Conservation (phyloP, 2,797 vertebrate genomes). For the Alosa sapidissima region DNA sequence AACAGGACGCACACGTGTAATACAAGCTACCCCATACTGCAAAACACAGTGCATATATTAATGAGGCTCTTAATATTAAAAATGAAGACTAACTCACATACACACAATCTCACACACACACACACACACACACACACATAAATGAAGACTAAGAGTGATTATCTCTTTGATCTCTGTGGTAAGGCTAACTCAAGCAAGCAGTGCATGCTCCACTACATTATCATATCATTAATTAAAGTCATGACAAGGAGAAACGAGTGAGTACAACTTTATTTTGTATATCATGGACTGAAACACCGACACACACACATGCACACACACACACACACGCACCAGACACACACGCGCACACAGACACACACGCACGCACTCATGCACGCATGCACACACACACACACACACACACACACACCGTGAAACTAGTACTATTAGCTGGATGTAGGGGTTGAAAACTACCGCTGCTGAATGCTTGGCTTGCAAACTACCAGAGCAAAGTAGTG, state of each 20-base stretch:
- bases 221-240: not conserved
- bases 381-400: constrained; percentile 13
- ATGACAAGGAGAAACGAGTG: not conserved
- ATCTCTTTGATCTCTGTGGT: not conserved
- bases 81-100: constrained; percentile 23
- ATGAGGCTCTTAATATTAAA: not conserved
- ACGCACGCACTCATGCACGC: constrained; percentile 28
- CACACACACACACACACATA: not conserved
- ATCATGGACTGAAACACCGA: not conserved
- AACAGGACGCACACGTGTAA: not conserved
- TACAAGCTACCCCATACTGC: not conserved
- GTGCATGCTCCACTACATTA: not conserved
- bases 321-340: not conserved
- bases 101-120: too few species aligned
- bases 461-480: constrained; percentile 10
- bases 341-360: constrained; percentile 25
- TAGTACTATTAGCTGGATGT: not conserved
- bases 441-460: not conserved
- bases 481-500: not conserved
- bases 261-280: not conserved
- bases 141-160: constrained; percentile 36
- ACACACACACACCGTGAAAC: not conserved
- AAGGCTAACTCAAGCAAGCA: not conserved
- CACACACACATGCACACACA: not conserved
- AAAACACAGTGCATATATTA: not conserved